These are phyloP conservation scores for Syngnathus acus DNA, from an alignment of 2,797 vertebrate genomes.

Conservation along the genomic window DNA sequence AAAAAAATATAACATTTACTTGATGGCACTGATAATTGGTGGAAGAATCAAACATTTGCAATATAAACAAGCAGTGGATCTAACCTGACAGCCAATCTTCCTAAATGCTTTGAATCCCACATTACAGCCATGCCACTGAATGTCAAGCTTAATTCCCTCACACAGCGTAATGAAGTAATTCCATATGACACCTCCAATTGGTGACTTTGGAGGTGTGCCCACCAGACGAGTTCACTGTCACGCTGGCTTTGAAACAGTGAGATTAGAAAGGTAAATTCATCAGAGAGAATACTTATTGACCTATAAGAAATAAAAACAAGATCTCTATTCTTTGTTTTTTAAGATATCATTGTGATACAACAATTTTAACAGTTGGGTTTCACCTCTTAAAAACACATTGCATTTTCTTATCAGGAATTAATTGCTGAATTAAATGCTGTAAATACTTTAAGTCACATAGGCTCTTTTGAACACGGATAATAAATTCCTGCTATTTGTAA, in stretches of 20 bases:
- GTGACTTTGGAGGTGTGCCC: slow-evolving; percentile 73
- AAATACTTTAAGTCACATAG: too few species aligned
- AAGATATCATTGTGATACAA: too few species aligned
- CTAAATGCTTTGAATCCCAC: slow-evolving; percentile 77
- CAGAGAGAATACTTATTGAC: slow-evolving; percentile 9
- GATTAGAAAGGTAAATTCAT: slow-evolving; percentile 40
- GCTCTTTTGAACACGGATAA: too few species aligned
- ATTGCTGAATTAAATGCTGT: too few species aligned
- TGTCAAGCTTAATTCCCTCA: slow-evolving; percentile 87
- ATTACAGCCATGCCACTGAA: slow-evolving; percentile 83
- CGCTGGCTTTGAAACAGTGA: slow-evolving; percentile 80
- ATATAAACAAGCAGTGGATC: not conserved
- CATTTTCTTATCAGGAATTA: too few species aligned
- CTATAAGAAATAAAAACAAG: not conserved
- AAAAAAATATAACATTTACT: not conserved
- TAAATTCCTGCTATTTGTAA: too few species aligned
- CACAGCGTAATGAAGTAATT: slow-evolving; percentile 83
- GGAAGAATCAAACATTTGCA: not conserved
- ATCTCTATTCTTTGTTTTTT: not conserved
- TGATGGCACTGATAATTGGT: not conserved
- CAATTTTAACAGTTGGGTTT: too few species aligned
- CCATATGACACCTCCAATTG: slow-evolving; percentile 89
- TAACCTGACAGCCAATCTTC: slow-evolving; percentile 47
- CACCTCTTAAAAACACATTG: too few species aligned
- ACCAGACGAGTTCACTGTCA: slow-evolving; percentile 83